Conservation (phyloP, 1,140 invertebrate species). For the Eufriesea mexicana region DNA sequence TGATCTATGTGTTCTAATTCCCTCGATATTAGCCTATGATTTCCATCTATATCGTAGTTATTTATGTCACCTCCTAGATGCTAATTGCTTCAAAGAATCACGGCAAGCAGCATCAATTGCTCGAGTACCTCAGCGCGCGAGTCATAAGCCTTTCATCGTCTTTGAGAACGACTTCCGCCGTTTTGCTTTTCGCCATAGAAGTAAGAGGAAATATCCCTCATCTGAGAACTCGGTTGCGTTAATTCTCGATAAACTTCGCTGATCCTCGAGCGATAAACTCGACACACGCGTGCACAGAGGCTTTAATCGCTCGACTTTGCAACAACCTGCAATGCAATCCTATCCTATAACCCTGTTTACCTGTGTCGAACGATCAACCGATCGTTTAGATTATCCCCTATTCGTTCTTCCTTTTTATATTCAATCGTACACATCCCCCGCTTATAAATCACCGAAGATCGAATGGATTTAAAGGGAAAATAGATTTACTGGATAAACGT, state of each 20-base stretch:
- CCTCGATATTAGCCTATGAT: neutral
- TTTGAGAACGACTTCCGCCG: too few relatives aligned
- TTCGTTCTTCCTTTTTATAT: too few relatives aligned
- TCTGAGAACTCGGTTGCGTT: neutral
- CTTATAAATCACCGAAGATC: too few relatives aligned
- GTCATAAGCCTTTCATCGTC: neutral
- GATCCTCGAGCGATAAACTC: neutral
- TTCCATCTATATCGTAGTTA: neutral
- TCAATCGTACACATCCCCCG: too few relatives aligned
- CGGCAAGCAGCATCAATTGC: neutral
- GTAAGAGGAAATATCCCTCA: neutral
- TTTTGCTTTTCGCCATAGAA: neutral
- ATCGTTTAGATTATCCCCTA: too few relatives aligned
- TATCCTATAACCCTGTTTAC: neutral
- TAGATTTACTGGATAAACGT: too few relatives aligned
- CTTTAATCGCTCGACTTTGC: neutral
- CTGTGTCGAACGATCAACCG: too few relatives aligned
- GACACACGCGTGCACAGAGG: neutral
- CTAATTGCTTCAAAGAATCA: neutral
- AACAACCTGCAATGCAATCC: neutral
- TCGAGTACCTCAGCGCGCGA: neutral
- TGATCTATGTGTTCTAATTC: too few relatives aligned
- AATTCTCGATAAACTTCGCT: neutral
- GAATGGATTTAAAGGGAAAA: too few relatives aligned
- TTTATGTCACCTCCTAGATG: neutral